phyloP scores from a whole-genome alignment of 2,888 invertebrate genomes.

The Malthinus flaveolus region DNA sequence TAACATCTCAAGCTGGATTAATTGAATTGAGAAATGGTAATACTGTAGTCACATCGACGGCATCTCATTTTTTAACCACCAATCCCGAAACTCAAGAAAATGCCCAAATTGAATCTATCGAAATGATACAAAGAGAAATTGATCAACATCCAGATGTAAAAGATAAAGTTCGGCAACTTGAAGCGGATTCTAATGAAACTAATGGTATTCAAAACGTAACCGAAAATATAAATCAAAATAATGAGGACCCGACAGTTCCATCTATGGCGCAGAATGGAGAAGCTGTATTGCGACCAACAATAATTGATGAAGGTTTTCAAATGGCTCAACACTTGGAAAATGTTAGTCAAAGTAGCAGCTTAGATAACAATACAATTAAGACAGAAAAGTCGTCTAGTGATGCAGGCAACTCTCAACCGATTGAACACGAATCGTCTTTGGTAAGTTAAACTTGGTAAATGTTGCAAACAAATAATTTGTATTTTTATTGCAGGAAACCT shows the following conservation, averaged over 20 bases:
- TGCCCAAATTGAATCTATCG: conserved; percentile 51
- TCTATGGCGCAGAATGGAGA: no score
- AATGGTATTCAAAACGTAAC: neutral
- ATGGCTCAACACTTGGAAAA: no score
- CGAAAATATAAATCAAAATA: neutral
- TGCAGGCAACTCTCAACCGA: neutral
- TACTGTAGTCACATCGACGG: conserved; percentile 38
- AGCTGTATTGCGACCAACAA: neutral
- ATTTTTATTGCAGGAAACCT: neutral
- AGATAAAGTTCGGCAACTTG: conserved; percentile 6
- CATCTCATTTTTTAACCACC: conserved; percentile 37
- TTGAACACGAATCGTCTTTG: neutral
- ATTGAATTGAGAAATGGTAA: conserved; percentile 48
- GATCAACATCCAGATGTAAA: conserved; percentile 39
- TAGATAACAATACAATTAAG: neutral
- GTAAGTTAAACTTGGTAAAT: neutral
- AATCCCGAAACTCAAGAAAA: conserved; percentile 29
- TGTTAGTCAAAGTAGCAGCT: no score
- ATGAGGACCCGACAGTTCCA: neutral
- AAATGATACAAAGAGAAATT: conserved; percentile 53
- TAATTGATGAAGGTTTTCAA: neutral
- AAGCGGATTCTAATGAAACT: neutral
- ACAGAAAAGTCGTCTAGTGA: neutral
- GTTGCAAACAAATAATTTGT: neutral
- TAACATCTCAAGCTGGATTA: conserved; percentile 53